Evolutionary conservation across 2,113 vertebrate species (phyloP), one percentile per base, ranked within the genome.

Genomic region (Aepyceros melampus): DNA sequence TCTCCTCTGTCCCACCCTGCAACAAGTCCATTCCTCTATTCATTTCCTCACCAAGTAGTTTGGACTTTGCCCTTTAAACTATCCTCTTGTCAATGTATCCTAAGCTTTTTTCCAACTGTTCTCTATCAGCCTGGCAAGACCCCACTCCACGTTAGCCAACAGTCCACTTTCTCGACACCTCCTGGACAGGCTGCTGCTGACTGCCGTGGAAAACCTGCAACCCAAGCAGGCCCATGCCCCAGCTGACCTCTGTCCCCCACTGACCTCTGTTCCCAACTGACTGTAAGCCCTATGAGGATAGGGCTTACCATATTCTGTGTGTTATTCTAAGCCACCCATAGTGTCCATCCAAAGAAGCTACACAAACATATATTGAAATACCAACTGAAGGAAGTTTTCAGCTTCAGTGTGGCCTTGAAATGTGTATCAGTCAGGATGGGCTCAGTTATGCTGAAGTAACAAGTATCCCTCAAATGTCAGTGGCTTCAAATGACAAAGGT

Each of bases 271-370:
- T 17, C 3, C 40, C 21, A 0, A 10, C 0, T 49, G 53, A 76
- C 21, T 3, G 0, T 58, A 14, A 11, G 33, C 9, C 47, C 55
- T 19, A 0, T 31, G 21, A 27, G 33, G 92, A n/a, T 1, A 10
- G 43, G 64, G 2, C 53, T 29, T 25, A 33, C 23, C 21, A 58
- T 3, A 10, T 27, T 27, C 53, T 86, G 11, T 16, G 25, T 40
- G 2, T 2, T 23, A 11, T 23, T 93, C 82, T 49, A 86, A 36
- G 82, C 53, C 14, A 45, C 53, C 13, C 55, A 58, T 17, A 6
- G 16, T 23, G 15, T 31, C 25, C 2, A 47, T 33, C 7, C 33
- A 49, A 43, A 78, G 53, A 10, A 60, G 53, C 53, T 16, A 11
- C 64, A 49, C 43, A 60, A 36, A 23, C 33, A 5, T 31, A 2